Conservation (phyloP, 2,888 invertebrate species). For the Aradus depressus region DNA sequence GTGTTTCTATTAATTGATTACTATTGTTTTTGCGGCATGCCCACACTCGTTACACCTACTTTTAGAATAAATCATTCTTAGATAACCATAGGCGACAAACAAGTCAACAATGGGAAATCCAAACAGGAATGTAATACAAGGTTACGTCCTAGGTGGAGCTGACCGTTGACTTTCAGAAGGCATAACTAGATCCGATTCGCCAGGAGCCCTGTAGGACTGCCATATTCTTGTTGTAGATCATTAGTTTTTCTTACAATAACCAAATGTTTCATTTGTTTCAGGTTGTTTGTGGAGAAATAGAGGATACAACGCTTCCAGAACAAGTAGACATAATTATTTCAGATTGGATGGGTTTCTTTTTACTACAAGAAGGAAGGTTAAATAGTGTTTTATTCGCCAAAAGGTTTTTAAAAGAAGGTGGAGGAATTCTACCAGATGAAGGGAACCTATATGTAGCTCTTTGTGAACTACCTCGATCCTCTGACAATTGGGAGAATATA, state of each 20-base stretch:
- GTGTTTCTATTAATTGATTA: no score
- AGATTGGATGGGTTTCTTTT: slow-evolving; percentile 97
- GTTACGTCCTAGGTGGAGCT: no score
- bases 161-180: no score
- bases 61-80: no score
- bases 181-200: no score
- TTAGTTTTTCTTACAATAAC: not conserved
- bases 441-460: slow-evolving; percentile 55
- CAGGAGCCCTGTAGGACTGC: no score
- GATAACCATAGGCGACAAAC: no score
- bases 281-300: slow-evolving; percentile 64
- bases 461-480: slow-evolving; percentile 49
- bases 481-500: slow-evolving; percentile 59
- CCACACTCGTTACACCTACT: no score
- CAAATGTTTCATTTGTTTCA: slow-evolving; percentile 35
- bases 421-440: slow-evolving; percentile 62
- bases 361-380: slow-evolving; percentile 91
- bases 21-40: no score
- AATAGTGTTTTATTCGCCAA: slow-evolving; percentile 76
- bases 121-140: no score
- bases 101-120: no score
- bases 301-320: slow-evolving; percentile 58
- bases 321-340: slow-evolving; percentile 84
- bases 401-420: slow-evolving; percentile 59
- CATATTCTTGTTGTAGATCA: no score